Conservation (phyloP, 2,888 invertebrate genomes). For the Cybosia mesomella region DNA sequence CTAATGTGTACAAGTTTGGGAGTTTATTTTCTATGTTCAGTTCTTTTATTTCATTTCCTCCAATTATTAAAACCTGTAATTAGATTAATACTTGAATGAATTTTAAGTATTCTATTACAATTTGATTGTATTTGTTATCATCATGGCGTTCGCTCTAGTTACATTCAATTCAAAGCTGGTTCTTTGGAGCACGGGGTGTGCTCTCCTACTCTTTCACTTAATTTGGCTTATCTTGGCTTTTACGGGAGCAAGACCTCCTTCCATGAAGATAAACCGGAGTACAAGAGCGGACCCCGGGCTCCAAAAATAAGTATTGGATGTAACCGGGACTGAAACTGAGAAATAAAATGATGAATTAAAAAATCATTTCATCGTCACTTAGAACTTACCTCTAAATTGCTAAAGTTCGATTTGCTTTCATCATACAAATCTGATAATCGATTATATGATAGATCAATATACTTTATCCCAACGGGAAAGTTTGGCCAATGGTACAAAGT, state of each 20-base stretch:
- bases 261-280: too few species aligned
- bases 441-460: slow-evolving; percentile 80
- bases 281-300: neutral
- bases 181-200: neutral
- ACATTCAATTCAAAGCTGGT: neutral
- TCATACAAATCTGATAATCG: slow-evolving; percentile 73
- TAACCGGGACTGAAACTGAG: too few species aligned
- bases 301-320: too few species aligned
- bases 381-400: slow-evolving; percentile 75
- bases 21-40: slow-evolving; percentile 78
- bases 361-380: too few species aligned
- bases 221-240: too few species aligned
- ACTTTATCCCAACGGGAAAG: slow-evolving; percentile 76
- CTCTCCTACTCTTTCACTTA: too few species aligned
- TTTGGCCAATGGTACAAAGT: slow-evolving; percentile 79
- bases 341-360: too few species aligned
- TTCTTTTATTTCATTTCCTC: slow-evolving; percentile 79
- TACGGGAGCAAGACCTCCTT: too few species aligned
- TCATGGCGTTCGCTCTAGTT: neutral
- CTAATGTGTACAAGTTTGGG: slow-evolving; percentile 77
- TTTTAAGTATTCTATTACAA: neutral
- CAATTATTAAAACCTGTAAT: slow-evolving; percentile 79
- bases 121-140: neutral
- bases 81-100: neutral
- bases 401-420: slow-evolving; percentile 65